These are phyloP conservation scores for Pygoscelis adeliae DNA, from an alignment of 2,113 vertebrate species.

Conservation along the genomic window DNA sequence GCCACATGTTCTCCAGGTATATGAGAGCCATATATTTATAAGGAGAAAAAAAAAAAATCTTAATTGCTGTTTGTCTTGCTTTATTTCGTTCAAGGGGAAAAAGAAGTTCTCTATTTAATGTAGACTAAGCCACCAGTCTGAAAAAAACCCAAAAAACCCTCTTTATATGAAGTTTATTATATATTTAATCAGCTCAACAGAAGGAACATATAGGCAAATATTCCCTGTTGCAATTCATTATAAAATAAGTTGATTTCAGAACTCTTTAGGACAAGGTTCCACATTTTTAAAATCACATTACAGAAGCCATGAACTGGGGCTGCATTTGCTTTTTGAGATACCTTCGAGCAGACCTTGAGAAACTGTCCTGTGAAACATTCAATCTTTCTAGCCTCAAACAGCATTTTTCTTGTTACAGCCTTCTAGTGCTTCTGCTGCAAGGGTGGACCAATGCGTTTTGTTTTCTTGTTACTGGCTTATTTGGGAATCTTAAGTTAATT, in stretches of 20 bases:
- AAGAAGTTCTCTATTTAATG: not conserved
- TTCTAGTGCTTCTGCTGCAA: not conserved
- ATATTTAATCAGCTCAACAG: not conserved
- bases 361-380: not conserved
- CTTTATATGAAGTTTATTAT: not conserved
- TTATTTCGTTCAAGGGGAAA: not conserved
- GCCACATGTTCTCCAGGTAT: not conserved
- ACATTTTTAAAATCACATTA: not conserved
- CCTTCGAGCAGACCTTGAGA: not conserved
- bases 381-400: not conserved
- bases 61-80: not conserved
- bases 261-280: not conserved
- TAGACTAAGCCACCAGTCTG: not conserved
- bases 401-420: not conserved
- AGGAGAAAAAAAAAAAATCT: not conserved
- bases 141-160: not conserved
- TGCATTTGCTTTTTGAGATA: not conserved
- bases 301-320: not conserved
- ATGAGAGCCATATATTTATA: not conserved
- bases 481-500: not conserved
- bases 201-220: not conserved
- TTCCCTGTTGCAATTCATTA: not conserved
- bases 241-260: not conserved
- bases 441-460: not conserved
- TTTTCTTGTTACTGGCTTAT: not conserved